phyloP scores from a whole-genome alignment of 30 jellyfish, hydroid and myxozoan genomes.

The Cassiopea andromeda region DNA sequence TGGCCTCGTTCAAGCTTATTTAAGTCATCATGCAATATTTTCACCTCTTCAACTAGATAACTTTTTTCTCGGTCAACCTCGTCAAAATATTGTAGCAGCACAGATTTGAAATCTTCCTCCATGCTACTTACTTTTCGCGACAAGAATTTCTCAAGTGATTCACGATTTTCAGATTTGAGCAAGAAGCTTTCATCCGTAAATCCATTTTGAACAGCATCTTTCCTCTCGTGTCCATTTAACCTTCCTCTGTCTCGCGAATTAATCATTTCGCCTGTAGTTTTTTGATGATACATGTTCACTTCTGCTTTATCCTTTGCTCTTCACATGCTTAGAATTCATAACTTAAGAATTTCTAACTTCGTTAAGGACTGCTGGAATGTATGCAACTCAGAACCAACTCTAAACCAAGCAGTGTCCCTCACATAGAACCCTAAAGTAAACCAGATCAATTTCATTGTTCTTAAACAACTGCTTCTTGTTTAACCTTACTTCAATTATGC shows the following conservation, averaged over 20 bases:
- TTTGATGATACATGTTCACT: constrained; percentile 1
- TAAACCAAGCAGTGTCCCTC: background rate
- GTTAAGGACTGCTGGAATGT: too few relatives aligned
- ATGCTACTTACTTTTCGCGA: constrained; percentile 50
- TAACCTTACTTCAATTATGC: background rate
- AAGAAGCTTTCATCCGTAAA: background rate
- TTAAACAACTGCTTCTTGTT: background rate
- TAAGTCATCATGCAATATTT: constrained; percentile 61
- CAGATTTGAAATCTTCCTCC: constrained; percentile 93
- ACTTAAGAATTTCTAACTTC: too few relatives aligned
- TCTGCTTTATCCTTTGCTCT: background rate
- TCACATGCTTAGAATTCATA: too few relatives aligned
- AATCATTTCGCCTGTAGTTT: constrained; percentile 2
- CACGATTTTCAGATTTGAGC: constrained; percentile 24
- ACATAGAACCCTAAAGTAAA: background rate
- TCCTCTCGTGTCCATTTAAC: constrained; percentile 15
- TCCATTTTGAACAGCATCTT: constrained; percentile 11
- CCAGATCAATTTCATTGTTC: background rate
- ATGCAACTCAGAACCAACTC: background rate
- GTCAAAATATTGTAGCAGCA: constrained; percentile 75
- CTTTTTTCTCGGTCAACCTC: constrained; percentile 89
- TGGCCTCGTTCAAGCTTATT: constrained; percentile 56
- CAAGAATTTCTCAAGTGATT: constrained; percentile 25
- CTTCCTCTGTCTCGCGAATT: constrained; percentile 26
- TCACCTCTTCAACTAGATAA: constrained; percentile 65